A percentile compares a stretch with the other conserved stretches of the same genome.
Evolutionary conservation across 1,140 invertebrate genomes (phyloP).

Genomic region (Drosophila aff.): DNA sequence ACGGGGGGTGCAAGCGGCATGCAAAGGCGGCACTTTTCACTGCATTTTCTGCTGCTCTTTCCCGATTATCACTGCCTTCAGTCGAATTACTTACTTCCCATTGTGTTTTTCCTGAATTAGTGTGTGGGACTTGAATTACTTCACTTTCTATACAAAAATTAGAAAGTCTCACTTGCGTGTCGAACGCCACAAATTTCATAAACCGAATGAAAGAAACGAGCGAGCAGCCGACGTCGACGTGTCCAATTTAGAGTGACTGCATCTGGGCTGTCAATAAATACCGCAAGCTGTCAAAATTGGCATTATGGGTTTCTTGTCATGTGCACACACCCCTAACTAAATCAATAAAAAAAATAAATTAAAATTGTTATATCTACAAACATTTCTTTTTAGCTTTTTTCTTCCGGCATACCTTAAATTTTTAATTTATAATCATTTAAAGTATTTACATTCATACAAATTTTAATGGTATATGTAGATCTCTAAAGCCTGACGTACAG

Average conservation of each 20-base stretch:
- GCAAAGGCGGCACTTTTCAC: slow-evolving; percentile 32
- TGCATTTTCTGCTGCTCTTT: slow-evolving; percentile 21
- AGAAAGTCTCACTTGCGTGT: slow-evolving; percentile 64
- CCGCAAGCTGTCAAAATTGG: no score
- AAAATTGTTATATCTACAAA: no score
- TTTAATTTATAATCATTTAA: no score
- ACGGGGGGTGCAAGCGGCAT: slow-evolving; percentile 34
- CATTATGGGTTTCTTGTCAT: no score
- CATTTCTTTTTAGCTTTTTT: no score
- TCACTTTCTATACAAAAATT: slow-evolving; percentile 69
- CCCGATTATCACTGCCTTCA: neutral
- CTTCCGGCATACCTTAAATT: no score
- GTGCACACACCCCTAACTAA: no score
- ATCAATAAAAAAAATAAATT: no score
- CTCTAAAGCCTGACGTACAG: no score
- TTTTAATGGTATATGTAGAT: no score
- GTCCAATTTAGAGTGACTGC: slow-evolving; percentile 16
- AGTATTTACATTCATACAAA: no score
- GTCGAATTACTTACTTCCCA: slow-evolving; percentile 84
- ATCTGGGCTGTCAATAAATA: no score
- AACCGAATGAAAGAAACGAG: slow-evolving; percentile 59
- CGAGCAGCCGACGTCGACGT: slow-evolving; percentile 30
- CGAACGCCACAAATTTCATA: slow-evolving; percentile 52
- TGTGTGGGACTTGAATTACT: slow-evolving; percentile 27
- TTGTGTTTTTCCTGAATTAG: slow-evolving; percentile 63